phyloP scores from a whole-genome alignment of 2,113 vertebrate species.

The Cebus imitator region DNA sequence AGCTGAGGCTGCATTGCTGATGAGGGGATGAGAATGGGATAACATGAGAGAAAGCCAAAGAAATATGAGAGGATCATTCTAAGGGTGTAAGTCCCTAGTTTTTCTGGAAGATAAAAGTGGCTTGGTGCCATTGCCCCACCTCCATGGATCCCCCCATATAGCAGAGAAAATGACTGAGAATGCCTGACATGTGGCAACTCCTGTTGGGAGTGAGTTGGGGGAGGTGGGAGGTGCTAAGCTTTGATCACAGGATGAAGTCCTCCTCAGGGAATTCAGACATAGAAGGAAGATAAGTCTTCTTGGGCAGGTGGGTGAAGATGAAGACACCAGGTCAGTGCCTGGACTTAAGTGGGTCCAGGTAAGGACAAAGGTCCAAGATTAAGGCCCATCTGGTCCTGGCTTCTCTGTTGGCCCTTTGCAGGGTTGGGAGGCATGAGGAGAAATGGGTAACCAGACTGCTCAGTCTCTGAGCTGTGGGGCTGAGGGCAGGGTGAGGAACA shows the following conservation, averaged over 20 bases:
- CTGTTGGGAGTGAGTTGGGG: background rate
- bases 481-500: background rate
- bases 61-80: accelerated
- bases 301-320: background rate
- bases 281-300: background rate
- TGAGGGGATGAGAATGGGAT: accelerated
- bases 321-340: background rate
- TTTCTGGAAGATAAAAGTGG: background rate
- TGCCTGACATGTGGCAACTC: background rate
- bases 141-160: too few species aligned
- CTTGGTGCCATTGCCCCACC: background rate
- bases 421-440: background rate
- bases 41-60: background rate
- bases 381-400: too few species aligned
- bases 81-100: background rate
- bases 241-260: background rate
- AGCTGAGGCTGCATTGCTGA: too few species aligned
- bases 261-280: background rate
- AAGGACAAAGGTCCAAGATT: background rate
- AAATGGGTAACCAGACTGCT: background rate
- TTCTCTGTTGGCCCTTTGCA: background rate
- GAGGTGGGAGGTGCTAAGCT: background rate
- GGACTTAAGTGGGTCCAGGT: background rate
- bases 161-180: background rate
- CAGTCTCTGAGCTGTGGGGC: background rate